Evolutionary conservation across 2,888 invertebrate genomes (phyloP).

Genomic region (Standfussiana lucernea): DNA sequence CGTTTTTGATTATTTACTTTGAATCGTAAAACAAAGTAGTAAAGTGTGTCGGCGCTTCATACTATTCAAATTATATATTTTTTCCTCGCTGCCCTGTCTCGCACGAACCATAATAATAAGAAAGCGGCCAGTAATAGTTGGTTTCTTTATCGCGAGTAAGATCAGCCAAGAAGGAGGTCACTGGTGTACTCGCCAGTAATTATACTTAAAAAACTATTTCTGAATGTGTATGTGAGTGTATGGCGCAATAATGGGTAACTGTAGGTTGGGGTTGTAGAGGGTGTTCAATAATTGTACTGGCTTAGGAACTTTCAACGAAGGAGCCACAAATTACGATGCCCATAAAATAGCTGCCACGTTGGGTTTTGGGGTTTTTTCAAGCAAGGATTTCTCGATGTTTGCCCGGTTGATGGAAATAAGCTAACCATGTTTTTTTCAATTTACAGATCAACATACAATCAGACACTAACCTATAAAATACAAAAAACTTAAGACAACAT

Average conservation of each 20-base stretch:
- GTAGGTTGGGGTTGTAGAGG: background rate
- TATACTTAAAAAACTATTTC: constrained; percentile 44
- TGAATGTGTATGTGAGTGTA: constrained; percentile 34
- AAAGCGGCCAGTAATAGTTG: constrained; percentile 59
- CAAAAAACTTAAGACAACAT: no score
- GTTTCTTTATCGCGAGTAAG: constrained; percentile 63
- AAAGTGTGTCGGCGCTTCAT: constrained; percentile 23
- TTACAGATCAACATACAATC: no score
- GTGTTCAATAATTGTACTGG: constrained; percentile 3
- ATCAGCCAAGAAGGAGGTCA: constrained; percentile 63
- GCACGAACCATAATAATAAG: constrained; percentile 51
- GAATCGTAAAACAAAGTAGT: background rate
- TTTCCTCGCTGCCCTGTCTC: constrained; percentile 31
- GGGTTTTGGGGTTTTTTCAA: no score
- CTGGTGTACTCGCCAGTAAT: constrained; percentile 43
- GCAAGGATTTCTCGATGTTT: no score
- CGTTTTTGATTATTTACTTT: background rate
- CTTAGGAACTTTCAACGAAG: constrained; percentile 18
- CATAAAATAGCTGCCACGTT: no score
- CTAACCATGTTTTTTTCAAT: no score
- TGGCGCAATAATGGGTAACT: constrained; percentile 5
- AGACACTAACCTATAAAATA: no score
- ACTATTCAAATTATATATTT: constrained; percentile 30
- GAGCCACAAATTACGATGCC: background rate
- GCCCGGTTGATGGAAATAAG: no score